Evolutionary conservation across 92 coral and sea anemone species (phyloP), one percentile per base, ranked within the genome.

Genomic region (Phymanthus crucifer): DNA sequence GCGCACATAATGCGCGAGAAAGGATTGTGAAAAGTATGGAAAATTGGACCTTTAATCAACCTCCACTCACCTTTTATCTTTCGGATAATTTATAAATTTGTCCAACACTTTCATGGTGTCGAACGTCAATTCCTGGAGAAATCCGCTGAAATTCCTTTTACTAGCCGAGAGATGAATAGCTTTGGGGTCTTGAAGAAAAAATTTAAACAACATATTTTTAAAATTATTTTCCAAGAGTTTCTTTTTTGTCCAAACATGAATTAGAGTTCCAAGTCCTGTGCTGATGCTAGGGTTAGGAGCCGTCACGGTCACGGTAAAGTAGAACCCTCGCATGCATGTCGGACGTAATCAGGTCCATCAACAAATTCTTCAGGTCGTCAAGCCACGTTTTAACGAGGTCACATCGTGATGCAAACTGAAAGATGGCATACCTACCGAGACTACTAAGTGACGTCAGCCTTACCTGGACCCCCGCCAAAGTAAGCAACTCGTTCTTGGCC

Each of bases 391-490:
- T n/a, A n/a, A n/a, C n/a, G n/a, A n/a, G n/a, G n/a, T n/a, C n/a
- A n/a, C n/a, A n/a, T n/a, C n/a, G n/a, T n/a, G n/a, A n/a, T n/a
- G n/a, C n/a, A n/a, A n/a, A n/a, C n/a, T n/a, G n/a, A n/a, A n/a
- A n/a, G n/a, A n/a, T n/a, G n/a, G n/a, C n/a, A n/a, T n/a, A n/a
- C n/a, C n/a, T n/a, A n/a, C n/a, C n/a, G n/a, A n/a, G n/a, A n/a
- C n/a, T n/a, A n/a, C n/a, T n/a, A n/a, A n/a, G n/a, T n/a, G n/a
- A n/a, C n/a, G n/a, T 38, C 43, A 38, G 43, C 10, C 14, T 43
- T 76, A 65, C 80, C 71, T 56, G 92, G 92, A 0, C 89, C 92
- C 3, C 92, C 92, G 3, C 89, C 92, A 40, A 85, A 80, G 78
- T 89, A 85, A 10, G 87, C 84, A 1, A 85, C 71, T 34, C 87